Base-by-base conservation (phyloP, 2,113 vertebrate genomes). In the Muntiacus muntjak region DNA sequence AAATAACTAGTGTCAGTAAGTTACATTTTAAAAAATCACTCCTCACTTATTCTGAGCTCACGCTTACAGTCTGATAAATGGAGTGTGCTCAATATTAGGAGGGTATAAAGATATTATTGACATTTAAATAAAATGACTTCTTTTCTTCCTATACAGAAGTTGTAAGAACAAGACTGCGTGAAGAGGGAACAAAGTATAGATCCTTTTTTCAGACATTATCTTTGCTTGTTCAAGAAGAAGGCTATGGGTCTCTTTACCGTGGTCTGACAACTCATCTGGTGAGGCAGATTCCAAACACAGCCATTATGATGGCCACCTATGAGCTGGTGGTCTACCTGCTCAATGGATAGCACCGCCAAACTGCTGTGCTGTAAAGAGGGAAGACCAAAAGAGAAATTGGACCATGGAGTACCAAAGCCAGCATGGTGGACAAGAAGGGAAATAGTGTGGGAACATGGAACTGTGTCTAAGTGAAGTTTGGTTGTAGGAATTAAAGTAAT, bases 251-350 rank as follows among this genome's bases (percentile, higher is more conserved):
- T 13, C 99, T 99, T 57, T 99, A 99, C 98, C 99, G 99, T 82
- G 99, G 99, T 96, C 99, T 99, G 91, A 99, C 99, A 74, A 99
- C 99, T 6, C 99, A 99, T 79, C 99, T 99, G 62, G 98, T 99
- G 98, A 99, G 99, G 98, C 99, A 99, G 98, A 99, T 99, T 98
- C 99, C 99, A 96, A 99, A 99, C 99, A 99, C 99, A 0, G 99
- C 99, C 98, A 99, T 99, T 97, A 99, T 99, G 99, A 99, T 99
- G 99, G 99, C 99, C 98, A 99, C 99, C 96, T 99, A 99, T 86
- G 99, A 99, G 98, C 97, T 99, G 98, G 99, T 99, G 97, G 99
- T 99, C 95, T 99, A 99, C 99, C 98, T 99, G 82, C 99, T 99
- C 0, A 99, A 99, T 93, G 99, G 99, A 99, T 99, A 99, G 99